These are phyloP conservation scores for Hippocampus kuda DNA, from an alignment of 2,797 vertebrate species.

Conservation along the genomic window DNA sequence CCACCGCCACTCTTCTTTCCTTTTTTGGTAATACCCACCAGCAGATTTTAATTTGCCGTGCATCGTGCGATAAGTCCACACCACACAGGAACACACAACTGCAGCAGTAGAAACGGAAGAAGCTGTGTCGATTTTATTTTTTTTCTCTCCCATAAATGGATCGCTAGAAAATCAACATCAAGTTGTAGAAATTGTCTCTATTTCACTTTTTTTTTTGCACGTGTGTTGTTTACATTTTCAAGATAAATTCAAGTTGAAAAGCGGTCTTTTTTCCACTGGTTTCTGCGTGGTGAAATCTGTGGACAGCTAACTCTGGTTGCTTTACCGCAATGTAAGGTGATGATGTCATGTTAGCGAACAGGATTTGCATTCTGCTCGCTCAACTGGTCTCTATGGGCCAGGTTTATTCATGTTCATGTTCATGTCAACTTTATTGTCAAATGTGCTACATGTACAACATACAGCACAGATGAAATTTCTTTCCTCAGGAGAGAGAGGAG, in stretches of 20 bases:
- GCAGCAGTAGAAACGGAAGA: neutral
- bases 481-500: no score
- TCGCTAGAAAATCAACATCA: neutral
- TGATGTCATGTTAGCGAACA: no score
- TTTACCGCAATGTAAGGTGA: no score
- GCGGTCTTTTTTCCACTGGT: neutral
- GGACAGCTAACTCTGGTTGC: neutral
- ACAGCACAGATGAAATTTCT: no score
- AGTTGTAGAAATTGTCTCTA: neutral
- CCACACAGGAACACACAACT: conserved; percentile 7
- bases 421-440: no score
- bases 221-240: neutral
- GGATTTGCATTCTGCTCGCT: no score
- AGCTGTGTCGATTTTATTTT: neutral
- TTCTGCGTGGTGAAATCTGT: neutral
- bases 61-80: conserved; percentile 14
- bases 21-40: conserved; percentile 52
- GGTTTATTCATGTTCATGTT: no score
- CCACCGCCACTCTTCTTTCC: conserved; percentile 38
- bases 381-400: no score
- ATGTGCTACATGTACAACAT: no score
- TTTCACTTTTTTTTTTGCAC: neutral
- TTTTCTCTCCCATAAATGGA: neutral
- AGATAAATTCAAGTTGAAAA: neutral
- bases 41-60: conserved; percentile 29